Percentiles rank a stretch among this genome's conserved stretches.
phyloP scores from a whole-genome alignment of 2,888 invertebrate species.

The Dione juno region DNA sequence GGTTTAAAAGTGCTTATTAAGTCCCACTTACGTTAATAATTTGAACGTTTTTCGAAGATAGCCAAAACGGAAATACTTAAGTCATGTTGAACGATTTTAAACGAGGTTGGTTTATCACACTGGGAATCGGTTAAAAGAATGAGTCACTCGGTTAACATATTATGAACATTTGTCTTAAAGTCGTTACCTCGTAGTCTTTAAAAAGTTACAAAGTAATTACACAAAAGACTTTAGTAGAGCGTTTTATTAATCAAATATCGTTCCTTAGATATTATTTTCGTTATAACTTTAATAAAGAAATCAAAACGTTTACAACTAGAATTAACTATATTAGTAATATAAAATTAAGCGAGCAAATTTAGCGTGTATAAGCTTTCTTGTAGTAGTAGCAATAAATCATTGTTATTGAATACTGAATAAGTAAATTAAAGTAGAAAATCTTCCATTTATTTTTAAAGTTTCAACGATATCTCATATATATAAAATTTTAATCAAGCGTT shows the following conservation, averaged over 20 bases:
- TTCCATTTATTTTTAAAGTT: not conserved
- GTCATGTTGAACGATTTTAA: slow-evolving; percentile 48
- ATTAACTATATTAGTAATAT: too few relatives aligned
- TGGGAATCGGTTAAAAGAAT: slow-evolving; percentile 47
- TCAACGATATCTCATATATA: slow-evolving; percentile 53
- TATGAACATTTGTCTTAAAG: slow-evolving; percentile 28
- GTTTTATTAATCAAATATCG: not conserved
- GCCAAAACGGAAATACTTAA: slow-evolving; percentile 46
- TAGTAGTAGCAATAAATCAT: not conserved
- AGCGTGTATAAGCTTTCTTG: not conserved
- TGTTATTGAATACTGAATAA: not conserved
- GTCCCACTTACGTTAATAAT: slow-evolving; percentile 41
- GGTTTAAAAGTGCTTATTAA: slow-evolving; percentile 23
- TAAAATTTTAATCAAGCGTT: slow-evolving; percentile 54
- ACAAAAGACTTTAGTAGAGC: not conserved
- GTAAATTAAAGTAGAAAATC: not conserved
- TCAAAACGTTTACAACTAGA: too few relatives aligned
- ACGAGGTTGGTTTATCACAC: slow-evolving; percentile 45
- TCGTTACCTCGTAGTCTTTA: not conserved
- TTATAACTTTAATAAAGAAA: too few relatives aligned
- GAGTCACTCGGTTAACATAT: slow-evolving; percentile 52
- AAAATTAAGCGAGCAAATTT: not conserved
- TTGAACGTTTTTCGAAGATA: slow-evolving; percentile 39
- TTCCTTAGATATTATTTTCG: not conserved
- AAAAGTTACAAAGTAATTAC: slow-evolving; percentile 4